Evolutionary conservation across 2,888 invertebrate genomes (phyloP).

Genomic region (Lepidonotus clava): DNA sequence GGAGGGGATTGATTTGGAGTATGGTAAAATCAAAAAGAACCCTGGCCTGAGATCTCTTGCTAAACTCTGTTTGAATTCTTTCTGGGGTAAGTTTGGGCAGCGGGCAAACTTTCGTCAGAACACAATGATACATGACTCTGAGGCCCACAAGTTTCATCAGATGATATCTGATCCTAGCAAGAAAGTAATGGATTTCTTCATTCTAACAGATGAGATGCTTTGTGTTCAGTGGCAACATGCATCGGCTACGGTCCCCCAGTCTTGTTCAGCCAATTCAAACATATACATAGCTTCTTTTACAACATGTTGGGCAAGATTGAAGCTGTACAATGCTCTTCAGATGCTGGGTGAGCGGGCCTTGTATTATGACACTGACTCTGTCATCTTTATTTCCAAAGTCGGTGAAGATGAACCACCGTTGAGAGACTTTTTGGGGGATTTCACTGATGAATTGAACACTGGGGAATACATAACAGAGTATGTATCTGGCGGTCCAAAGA

Average conservation of each 20-base stretch:
- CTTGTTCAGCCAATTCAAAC: not conserved
- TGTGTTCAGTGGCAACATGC: not conserved
- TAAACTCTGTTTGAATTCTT: slow-evolving; percentile 32
- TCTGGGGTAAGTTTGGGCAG: slow-evolving; percentile 62
- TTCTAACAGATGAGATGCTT: not conserved
- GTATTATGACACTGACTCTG: slow-evolving; percentile 33
- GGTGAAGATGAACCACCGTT: not conserved
- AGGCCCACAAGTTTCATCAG: not conserved
- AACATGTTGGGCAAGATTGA: slow-evolving; percentile 7
- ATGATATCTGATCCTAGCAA: not conserved
- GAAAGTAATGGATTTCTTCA: not conserved
- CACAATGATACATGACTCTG: not conserved
- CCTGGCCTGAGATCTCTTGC: not conserved
- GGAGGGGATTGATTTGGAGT: slow-evolving; percentile 16
- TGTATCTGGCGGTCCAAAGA: not conserved
- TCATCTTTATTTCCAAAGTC: not conserved
- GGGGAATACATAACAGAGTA: not conserved
- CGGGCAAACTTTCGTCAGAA: not conserved
- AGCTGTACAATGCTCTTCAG: slow-evolving; percentile 65
- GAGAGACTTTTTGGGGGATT: not conserved
- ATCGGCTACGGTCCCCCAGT: not conserved
- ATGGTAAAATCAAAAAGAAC: slow-evolving; percentile 38
- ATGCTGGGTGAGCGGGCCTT: slow-evolving; percentile 62
- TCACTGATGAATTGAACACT: not conserved
- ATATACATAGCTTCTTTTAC: not conserved